A percentile compares a stretch with the other conserved stretches of the same genome.
phyloP scores from a whole-genome alignment of 92 coral and sea anemone species.

The Palythoa heliodiscus region DNA sequence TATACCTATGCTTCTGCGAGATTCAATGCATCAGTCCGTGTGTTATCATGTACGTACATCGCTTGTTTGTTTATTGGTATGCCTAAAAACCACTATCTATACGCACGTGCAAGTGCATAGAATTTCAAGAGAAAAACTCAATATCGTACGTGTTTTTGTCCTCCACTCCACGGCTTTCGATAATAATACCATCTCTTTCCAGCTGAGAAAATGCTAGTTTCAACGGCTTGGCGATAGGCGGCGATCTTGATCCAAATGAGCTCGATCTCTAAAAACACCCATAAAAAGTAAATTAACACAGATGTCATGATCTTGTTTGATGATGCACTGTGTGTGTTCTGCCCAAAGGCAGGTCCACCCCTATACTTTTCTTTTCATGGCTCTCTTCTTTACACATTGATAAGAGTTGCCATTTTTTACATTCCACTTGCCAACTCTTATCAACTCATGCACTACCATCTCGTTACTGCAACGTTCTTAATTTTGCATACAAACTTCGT shows the following conservation, averaged over 20 bases:
- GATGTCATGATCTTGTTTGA: not conserved
- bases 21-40: too few relatives aligned
- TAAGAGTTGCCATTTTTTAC: too few relatives aligned
- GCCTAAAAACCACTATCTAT: not conserved
- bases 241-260: slow-evolving; percentile 22
- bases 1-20: too few relatives aligned
- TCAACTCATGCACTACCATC: too few relatives aligned
- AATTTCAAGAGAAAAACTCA: not conserved
- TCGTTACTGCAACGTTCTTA: too few relatives aligned
- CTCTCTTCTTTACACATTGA: too few relatives aligned
- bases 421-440: too few relatives aligned
- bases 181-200: slow-evolving; percentile 88
- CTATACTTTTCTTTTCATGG: too few relatives aligned
- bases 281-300: not conserved
- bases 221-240: slow-evolving; percentile 38
- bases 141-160: slow-evolving; percentile 59
- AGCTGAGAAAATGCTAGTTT: slow-evolving; percentile 79
- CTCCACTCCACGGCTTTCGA: slow-evolving; percentile 75
- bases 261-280: slow-evolving; percentile 20
- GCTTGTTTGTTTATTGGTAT: not conserved
- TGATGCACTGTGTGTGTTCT: too few relatives aligned
- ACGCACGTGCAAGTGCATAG: not conserved
- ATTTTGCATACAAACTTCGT: too few relatives aligned
- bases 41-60: not conserved
- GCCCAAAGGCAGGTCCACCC: too few relatives aligned